phyloP scores from a whole-genome alignment of 2,113 vertebrate genomes.

The Tamias sibiricus region DNA sequence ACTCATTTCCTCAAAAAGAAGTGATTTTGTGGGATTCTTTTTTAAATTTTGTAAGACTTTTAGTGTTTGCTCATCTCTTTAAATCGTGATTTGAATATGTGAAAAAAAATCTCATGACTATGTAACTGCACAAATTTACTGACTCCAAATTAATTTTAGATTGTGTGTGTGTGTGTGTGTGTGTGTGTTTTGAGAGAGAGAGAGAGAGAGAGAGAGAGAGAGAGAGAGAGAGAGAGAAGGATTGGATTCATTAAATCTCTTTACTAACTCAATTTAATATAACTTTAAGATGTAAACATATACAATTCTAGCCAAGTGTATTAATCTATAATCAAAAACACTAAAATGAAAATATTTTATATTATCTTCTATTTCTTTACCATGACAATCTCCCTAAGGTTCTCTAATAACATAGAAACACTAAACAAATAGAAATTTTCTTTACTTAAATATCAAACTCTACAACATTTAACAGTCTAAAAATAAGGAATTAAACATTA shows the following conservation, averaged over 20 bases:
- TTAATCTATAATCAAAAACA: constrained; percentile 49
- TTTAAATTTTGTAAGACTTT: constrained; percentile 28
- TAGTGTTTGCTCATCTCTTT: constrained; percentile 32
- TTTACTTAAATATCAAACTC: constrained; percentile 36
- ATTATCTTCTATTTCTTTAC: constrained; percentile 47
- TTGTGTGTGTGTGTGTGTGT: not conserved
- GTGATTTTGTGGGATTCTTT: not conserved
- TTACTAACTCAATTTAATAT: constrained; percentile 57
- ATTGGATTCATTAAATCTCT: constrained; percentile 15
- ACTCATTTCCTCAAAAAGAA: constrained; percentile 54
- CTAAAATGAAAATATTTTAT: constrained; percentile 65
- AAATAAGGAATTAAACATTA: constrained; percentile 60
- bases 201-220: constrained; percentile 28
- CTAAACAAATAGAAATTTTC: constrained; percentile 57
- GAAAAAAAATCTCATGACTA: constrained; percentile 30
- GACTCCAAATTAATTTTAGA: constrained; percentile 53
- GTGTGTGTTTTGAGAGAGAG: not conserved
- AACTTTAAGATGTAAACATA: constrained; percentile 55
- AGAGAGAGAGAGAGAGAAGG: constrained; percentile 37
- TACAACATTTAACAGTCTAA: constrained; percentile 53
- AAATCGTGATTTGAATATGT: constrained; percentile 31
- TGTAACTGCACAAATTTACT: constrained; percentile 45
- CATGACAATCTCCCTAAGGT: not conserved
- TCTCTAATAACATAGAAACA: constrained; percentile 59
- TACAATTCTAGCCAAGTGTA: not conserved